Conservation (phyloP, 2,113 vertebrate species). For the Phocoena sinus region DNA sequence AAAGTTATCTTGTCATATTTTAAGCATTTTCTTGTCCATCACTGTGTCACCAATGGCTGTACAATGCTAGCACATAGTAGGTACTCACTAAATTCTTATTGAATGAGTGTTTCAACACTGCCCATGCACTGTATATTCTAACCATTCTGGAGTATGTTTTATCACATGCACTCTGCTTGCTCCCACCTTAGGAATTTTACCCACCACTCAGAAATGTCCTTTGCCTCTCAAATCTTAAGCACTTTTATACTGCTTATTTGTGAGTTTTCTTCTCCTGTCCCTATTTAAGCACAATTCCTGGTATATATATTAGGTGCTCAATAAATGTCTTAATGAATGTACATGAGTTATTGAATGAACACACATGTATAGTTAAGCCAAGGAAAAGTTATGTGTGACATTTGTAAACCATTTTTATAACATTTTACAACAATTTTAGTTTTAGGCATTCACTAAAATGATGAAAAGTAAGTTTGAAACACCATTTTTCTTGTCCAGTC, state of each 20-base stretch:
- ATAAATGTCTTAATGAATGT: constrained; percentile 2
- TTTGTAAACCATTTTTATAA: not conserved
- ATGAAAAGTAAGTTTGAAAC: not conserved
- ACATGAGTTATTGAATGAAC: not conserved
- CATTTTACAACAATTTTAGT: not conserved
- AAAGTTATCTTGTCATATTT: not conserved
- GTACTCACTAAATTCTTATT: not conserved
- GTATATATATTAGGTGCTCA: not conserved
- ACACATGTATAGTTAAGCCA: not conserved
- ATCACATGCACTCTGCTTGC: not conserved
- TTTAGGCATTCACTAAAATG: not conserved
- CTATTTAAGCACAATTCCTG: not conserved
- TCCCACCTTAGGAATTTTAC: not conserved
- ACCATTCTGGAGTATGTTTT: not conserved
- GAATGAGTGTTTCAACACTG: not conserved
- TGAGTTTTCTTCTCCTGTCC: not conserved
- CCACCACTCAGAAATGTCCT: not conserved
- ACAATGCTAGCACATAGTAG: not conserved
- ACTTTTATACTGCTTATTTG: not conserved
- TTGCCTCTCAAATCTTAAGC: not conserved
- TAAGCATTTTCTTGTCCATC: not conserved
- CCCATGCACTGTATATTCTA: too few relatives aligned
- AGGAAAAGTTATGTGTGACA: not conserved
- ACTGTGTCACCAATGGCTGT: not conserved
- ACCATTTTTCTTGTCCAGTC: not conserved